These are phyloP conservation scores for Ramazzottius varieornatus DNA, from an alignment of 2,888 invertebrate species.

Conservation along the genomic window DNA sequence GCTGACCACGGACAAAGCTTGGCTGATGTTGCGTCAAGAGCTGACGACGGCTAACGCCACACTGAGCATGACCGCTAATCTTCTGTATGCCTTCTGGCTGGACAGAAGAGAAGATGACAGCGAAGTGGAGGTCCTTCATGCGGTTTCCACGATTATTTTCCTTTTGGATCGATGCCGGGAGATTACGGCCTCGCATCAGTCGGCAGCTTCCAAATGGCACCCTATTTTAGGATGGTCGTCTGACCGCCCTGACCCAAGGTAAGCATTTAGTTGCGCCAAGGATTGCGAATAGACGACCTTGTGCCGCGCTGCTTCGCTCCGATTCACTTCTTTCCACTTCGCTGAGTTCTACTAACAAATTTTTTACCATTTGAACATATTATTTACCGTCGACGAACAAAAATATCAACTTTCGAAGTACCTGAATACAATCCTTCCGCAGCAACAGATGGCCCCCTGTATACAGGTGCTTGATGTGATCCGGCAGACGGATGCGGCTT, in stretches of 20 bases:
- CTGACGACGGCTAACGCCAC: background rate
- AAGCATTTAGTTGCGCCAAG: no score
- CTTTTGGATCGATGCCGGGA: background rate
- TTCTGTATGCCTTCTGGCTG: background rate
- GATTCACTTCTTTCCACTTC: no score
- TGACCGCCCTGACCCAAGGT: slow-evolving; percentile 35
- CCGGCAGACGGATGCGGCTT: no score
- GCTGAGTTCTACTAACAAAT: no score
- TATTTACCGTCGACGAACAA: no score
- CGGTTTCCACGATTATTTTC: background rate
- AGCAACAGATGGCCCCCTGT: no score
- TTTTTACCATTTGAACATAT: no score
- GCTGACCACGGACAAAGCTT: background rate
- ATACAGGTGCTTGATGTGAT: no score
- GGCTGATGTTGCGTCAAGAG: background rate
- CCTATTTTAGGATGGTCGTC: slow-evolving; percentile 88
- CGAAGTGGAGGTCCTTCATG: background rate
- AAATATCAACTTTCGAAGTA: no score
- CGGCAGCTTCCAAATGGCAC: slow-evolving; percentile 39
- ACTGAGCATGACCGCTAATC: background rate
- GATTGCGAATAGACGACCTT: no score
- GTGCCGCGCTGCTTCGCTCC: no score
- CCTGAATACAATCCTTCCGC: no score
- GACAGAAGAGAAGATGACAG: background rate
- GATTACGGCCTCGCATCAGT: background rate